Conservation (phyloP, 2,797 vertebrate species). For the Argentina silus region DNA sequence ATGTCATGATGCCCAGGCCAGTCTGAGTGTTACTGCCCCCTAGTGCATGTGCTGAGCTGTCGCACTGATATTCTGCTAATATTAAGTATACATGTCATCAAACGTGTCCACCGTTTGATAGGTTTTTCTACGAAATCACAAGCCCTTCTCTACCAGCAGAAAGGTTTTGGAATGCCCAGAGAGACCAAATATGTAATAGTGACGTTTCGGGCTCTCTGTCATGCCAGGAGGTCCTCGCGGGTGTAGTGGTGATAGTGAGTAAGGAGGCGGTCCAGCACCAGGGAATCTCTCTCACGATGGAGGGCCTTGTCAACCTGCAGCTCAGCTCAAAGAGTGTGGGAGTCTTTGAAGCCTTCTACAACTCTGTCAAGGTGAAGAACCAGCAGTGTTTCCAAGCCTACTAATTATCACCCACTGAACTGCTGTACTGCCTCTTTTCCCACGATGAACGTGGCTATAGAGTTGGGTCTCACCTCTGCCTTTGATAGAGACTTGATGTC, state of each 20-base stretch:
- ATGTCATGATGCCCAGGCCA: too few species aligned
- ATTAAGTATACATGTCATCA: background rate
- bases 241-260: conserved; percentile 87
- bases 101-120: background rate
- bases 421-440: background rate
- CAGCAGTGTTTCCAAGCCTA: background rate
- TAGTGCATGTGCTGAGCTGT: background rate
- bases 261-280: conserved; percentile 93
- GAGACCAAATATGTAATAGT: too few species aligned
- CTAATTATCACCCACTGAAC: background rate
- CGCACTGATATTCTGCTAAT: background rate
- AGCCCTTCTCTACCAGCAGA: too few species aligned
- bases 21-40: conserved; percentile 6
- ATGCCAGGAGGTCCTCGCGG: conserved; percentile 87
- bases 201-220: background rate
- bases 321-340: conserved; percentile 98
- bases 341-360: conserved; percentile 98
- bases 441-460: background rate
- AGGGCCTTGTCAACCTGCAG: conserved; percentile 93
- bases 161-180: too few species aligned
- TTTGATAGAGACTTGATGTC: too few species aligned
- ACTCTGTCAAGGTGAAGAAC: conserved; percentile 91
- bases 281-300: conserved; percentile 90
- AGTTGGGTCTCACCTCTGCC: too few species aligned
- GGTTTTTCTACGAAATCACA: too few species aligned